Evolutionary conservation across 2,797 vertebrate genomes (phyloP).

Genomic region (Echeneis naucrates): DNA sequence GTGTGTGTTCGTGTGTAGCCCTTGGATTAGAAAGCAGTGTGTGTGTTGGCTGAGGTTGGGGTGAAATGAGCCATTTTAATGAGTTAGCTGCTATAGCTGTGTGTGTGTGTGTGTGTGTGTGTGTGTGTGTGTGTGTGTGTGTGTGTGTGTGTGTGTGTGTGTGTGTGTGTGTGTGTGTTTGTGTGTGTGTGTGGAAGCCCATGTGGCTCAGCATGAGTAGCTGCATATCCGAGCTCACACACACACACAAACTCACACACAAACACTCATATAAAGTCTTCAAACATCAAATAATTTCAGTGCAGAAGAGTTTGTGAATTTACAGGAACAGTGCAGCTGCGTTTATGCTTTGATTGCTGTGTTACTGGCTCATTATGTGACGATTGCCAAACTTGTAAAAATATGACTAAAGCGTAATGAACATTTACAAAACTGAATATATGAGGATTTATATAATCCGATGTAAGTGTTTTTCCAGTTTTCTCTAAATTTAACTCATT

Average conservation of each 20-base stretch:
- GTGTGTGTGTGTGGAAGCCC: constrained; percentile 34
- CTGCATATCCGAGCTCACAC: constrained; percentile 11
- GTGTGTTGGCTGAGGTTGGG: constrained; percentile 69
- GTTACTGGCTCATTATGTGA: constrained; percentile 44
- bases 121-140: constrained; percentile 17
- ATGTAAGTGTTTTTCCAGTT: constrained; percentile 66
- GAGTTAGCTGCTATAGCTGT: constrained; percentile 66
- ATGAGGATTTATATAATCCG: constrained; percentile 47
- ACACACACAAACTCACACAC: constrained; percentile 21
- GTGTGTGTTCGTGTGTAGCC: constrained; percentile 38
- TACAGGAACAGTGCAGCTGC: constrained; percentile 54
- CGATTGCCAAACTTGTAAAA: constrained; percentile 69
- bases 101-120: constrained; percentile 33
- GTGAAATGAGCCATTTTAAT: constrained; percentile 80
- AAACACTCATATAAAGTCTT: constrained; percentile 26
- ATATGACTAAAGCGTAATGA: constrained; percentile 59
- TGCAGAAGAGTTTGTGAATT: constrained; percentile 45
- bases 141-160: constrained; percentile 23
- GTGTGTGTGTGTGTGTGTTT: constrained; percentile 14
- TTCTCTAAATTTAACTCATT: constrained; percentile 51
- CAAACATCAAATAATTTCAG: constrained; percentile 46
- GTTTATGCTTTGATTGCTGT: constrained; percentile 53
- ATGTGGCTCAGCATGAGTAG: constrained; percentile 48
- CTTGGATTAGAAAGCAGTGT: constrained; percentile 60
- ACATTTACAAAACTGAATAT: constrained; percentile 62